phyloP scores from a whole-genome alignment of 2,113 vertebrate genomes.

The Scatophagus argus region DNA sequence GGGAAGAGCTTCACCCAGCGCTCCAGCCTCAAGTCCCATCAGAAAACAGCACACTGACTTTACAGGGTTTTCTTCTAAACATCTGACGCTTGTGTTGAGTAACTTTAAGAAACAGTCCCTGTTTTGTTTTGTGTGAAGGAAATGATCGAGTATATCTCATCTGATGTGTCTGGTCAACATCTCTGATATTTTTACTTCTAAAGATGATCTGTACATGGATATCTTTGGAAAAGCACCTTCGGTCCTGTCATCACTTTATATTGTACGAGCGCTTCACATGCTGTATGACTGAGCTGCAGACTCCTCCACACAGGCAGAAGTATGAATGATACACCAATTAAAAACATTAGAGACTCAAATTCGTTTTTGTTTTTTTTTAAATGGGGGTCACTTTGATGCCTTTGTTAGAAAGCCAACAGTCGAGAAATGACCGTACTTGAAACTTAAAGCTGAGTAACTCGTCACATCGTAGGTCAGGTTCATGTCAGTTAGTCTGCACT shows the following conservation, averaged over 20 bases:
- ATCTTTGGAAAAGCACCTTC: neutral
- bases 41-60: conserved; percentile 68
- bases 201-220: neutral
- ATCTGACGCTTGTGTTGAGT: neutral
- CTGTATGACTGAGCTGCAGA: neutral
- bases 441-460: too few species aligned
- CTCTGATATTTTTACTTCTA: too few species aligned
- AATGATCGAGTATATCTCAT: neutral
- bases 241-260: neutral
- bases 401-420: too few species aligned
- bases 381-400: too few species aligned
- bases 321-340: neutral
- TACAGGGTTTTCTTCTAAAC: neutral
- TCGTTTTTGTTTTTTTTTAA: too few species aligned
- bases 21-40: conserved; percentile 80
- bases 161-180: too few species aligned
- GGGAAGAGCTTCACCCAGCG: conserved; percentile 82
- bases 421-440: too few species aligned
- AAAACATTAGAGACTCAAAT: neutral
- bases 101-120: neutral
- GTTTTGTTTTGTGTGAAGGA: neutral
- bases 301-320: neutral
- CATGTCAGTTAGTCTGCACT: too few species aligned
- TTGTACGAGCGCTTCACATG: neutral
- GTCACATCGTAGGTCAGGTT: too few species aligned